Evolutionary conservation across 1,140 invertebrate genomes (phyloP), one percentile per base, ranked within the genome.

Genomic region (Brachystomella parvula): DNA sequence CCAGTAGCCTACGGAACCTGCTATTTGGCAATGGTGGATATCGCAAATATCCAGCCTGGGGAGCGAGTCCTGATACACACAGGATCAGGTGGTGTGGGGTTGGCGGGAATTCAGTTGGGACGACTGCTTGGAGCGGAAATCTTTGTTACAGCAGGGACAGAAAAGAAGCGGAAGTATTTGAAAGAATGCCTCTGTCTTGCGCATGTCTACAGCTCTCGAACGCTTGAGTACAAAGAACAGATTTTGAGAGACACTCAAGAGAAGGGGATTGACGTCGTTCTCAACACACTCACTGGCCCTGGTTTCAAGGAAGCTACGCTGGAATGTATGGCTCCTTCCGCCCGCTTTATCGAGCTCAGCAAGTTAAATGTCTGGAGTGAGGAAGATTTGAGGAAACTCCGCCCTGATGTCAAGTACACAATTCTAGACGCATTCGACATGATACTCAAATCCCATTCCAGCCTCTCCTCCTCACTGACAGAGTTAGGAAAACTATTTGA

Each of bases 321-420:
- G 75, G 83, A 64, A 83, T 91, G 73, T 74, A 88, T 24, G 12
- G 83, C 83, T 24, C 76, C 79, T 57, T 83, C 85, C 74, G 86
- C 86, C 47, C 76, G 83, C 47, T 87, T 89, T 74, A 74, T 88
- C 31, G 87, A 89, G 77, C 86, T 88, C 69, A 86, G 86, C 71
- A 88, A 88, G 78, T 84, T 83, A 74, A 86, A 88, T 77, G 59
- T 63, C 29, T 67, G 66, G 66, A 58, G 32, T 24, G 29, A 47
- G 33, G 49, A 67, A 44, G 66, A 67, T 12, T 49, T 67, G 0
- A 21, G 15, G 12, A 17, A 12, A 17, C 60, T 58, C 3, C 32
- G 66, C 6, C 66, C 66, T 15, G 66, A 67, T 63, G 66, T 67
- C 2, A 24, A 58, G 17, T 67, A 63, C 66, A 30, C 28, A 1